These are phyloP conservation scores for Unio delphinus DNA, from an alignment of 2,888 invertebrate genomes.

Conservation along the genomic window DNA sequence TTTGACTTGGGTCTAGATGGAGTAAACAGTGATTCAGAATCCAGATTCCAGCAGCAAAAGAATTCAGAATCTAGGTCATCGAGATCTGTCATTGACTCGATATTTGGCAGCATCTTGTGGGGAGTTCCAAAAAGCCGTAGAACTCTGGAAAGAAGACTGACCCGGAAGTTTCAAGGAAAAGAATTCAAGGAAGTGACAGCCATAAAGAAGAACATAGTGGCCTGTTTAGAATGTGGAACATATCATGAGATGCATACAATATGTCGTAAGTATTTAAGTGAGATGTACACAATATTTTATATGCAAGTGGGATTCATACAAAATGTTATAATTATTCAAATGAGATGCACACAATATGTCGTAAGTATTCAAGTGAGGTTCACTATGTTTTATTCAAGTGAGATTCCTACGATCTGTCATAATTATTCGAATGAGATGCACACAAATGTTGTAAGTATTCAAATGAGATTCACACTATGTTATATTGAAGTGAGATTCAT, in stretches of 20 bases:
- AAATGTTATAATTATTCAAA: too few relatives aligned
- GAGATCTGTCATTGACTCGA: slow-evolving; percentile 29
- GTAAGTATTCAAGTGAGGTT: too few relatives aligned
- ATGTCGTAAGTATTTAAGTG: slow-evolving; percentile 78
- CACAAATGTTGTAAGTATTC: too few relatives aligned
- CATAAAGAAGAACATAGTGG: slow-evolving; percentile 82
- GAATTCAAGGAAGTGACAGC: slow-evolving; percentile 81
- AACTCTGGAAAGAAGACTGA: slow-evolving; percentile 82
- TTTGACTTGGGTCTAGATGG: too few relatives aligned
- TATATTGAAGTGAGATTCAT: too few relatives aligned
- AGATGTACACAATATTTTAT: background rate
- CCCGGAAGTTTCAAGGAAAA: slow-evolving; percentile 83
- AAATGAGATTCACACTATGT: background rate
- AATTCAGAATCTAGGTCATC: background rate
- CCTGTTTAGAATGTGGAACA: slow-evolving; percentile 88
- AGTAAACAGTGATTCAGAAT: slow-evolving; percentile 1
- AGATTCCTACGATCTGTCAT: too few relatives aligned
- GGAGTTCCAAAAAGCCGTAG: slow-evolving; percentile 84
- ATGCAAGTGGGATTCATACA: too few relatives aligned
- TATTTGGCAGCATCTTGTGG: slow-evolving; percentile 79
- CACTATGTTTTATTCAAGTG: too few relatives aligned
- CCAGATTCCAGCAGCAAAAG: background rate
- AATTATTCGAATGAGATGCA: too few relatives aligned
- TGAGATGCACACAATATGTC: too few relatives aligned
- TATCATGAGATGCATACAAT: slow-evolving; percentile 84